These are phyloP conservation scores for Caenorhabditis sp. DNA, from an alignment of 2,888 invertebrate genomes.

Conservation along the genomic window DNA sequence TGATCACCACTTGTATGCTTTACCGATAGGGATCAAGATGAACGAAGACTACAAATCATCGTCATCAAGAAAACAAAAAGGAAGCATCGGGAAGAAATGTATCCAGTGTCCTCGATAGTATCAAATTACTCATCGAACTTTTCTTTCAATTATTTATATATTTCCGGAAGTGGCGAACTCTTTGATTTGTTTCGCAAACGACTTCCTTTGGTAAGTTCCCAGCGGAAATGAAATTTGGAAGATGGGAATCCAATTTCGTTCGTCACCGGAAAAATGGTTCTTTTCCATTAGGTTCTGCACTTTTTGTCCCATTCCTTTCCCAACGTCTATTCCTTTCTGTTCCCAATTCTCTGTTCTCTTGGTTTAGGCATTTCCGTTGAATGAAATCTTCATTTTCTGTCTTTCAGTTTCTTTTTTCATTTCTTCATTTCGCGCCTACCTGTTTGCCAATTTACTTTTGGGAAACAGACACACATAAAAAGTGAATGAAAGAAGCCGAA, in stretches of 20 bases:
- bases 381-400: neutral
- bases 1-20: neutral
- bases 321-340: neutral
- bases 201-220: constrained; percentile 4
- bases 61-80: constrained; percentile 50
- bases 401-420: too few species aligned
- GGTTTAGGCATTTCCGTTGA: neutral
- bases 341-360: constrained; percentile 1
- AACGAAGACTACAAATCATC: constrained; percentile 24
- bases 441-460: constrained; percentile 60
- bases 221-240: constrained; percentile 19
- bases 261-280: constrained; percentile 22
- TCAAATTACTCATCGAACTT: constrained; percentile 56
- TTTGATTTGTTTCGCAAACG: constrained; percentile 8
- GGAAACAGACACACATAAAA: constrained; percentile 1
- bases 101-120: constrained; percentile 55
- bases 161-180: constrained; percentile 22
- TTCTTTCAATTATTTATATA: constrained; percentile 37
- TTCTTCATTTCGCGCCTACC: constrained; percentile 49
- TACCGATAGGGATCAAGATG: too few species aligned
- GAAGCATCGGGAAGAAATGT: constrained; percentile 43
- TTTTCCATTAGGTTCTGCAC: constrained; percentile 19
- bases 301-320: constrained; percentile 18
- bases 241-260: constrained; percentile 29
- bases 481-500: constrained; percentile 28